Percentiles rank a stretch among this genome's conserved stretches.
Conservation (phyloP, 2,888 invertebrate genomes). For the Beris morrisii region DNA sequence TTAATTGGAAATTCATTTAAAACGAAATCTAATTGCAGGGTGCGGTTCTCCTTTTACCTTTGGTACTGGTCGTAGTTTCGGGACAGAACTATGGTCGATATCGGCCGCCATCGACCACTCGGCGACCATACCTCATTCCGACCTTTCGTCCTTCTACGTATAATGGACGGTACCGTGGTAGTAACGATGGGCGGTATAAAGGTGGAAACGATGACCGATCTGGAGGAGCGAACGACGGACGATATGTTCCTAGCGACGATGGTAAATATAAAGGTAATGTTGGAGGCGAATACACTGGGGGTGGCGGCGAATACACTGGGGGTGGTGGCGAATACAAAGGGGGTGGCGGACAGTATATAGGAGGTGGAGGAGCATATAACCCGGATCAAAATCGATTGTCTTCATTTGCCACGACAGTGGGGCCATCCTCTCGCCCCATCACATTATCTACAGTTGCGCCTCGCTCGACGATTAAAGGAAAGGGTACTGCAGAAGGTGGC, state of each 20-base stretch:
- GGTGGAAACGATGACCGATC: conserved; percentile 35
- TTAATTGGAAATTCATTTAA: neutral
- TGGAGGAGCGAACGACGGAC: conserved; percentile 46
- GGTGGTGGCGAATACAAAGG: conserved; percentile 44
- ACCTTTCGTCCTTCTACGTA: conserved; percentile 38
- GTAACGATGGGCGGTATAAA: conserved; percentile 50
- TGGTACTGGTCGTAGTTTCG: neutral
- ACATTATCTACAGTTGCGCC: conserved; percentile 21
- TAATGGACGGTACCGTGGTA: conserved; percentile 52
- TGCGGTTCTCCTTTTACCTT: neutral
- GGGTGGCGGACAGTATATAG: conserved; percentile 42
- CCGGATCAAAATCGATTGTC: neutral
- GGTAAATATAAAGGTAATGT: conserved; percentile 60
- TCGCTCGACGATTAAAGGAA: conserved; percentile 41
- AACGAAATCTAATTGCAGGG: neutral
- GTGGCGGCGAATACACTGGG: conserved; percentile 43
- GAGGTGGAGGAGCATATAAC: neutral
- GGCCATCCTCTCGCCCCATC: conserved; percentile 37
- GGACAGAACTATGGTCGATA: conserved; percentile 57
- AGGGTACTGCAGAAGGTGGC: conserved; percentile 52
- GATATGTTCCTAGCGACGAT: conserved; percentile 59
- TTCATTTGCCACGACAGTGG: neutral
- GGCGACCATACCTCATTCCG: neutral
- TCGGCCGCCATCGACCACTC: conserved; percentile 46
- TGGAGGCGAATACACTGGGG: conserved; percentile 48